Base-by-base conservation (phyloP, 2,113 vertebrate genomes). In the Brachyistius frenatus region DNA sequence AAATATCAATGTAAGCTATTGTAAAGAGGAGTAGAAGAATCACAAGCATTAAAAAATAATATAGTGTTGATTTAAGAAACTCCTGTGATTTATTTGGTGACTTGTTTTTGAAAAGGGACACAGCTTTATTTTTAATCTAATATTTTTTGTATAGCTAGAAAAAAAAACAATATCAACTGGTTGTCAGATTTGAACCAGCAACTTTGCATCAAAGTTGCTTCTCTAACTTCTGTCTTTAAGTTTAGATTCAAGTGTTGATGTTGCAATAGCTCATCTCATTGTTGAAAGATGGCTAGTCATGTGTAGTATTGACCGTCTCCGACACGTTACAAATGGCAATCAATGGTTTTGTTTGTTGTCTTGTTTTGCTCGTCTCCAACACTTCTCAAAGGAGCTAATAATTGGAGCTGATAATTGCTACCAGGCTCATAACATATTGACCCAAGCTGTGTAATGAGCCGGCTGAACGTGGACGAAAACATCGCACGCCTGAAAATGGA, bases 371-470 rank as follows among this genome's bases (percentile, higher is more conserved):
- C 4, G 68, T 71, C 78, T 81, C 50, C 65, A 2, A 2, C 6
- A 7, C 73, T 85, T 68, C 80, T 81, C 66, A 3, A 35, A 66
- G 66, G 65, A 73, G 76, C 83, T 72, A 65, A 89, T 89, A 86
- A 91, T 83, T 86, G 83, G 71, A 86, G 71, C 77, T 80, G 81
- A 85, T 89, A 87, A 86, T 90, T 87, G 80, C 81, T 54, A 68
- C 68, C 72, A 74, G 83, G 50, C 85, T 85, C 85, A 68, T 81
- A 81, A 73, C 79, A 31, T 88, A 90, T 90, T 85, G 91, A 91
- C 83, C 81, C 44, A 2, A 32, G 61, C 74, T 41, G 52, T 66
- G 66, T 79, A 85, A 91, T 85, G 85, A 86, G 79, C 80, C 58
- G 52, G 52, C 68, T 64, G 73, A 76, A 76, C 7, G 41, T 61